These are phyloP conservation scores for Limnephilus rhombicus DNA, from an alignment of 2,888 invertebrate species.

Conservation along the genomic window DNA sequence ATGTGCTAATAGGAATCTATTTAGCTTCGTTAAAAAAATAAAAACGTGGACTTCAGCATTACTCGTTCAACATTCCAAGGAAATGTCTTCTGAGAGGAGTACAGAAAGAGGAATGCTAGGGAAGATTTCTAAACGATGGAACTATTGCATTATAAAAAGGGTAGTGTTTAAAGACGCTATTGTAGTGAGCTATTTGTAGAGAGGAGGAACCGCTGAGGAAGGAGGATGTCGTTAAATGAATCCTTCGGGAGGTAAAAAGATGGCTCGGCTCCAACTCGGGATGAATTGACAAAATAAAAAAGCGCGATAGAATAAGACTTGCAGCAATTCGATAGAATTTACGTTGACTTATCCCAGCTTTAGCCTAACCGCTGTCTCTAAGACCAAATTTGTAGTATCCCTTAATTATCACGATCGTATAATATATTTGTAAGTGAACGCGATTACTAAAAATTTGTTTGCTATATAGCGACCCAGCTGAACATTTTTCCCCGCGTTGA, in stretches of 20 bases:
- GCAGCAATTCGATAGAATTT: background rate
- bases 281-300: constrained; percentile 10
- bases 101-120: background rate
- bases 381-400: background rate
- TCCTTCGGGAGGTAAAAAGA: constrained; percentile 3
- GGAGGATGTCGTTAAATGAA: background rate
- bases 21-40: background rate
- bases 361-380: background rate
- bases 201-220: background rate
- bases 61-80: background rate
- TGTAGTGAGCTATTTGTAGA: background rate
- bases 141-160: constrained; percentile 12
- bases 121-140: background rate
- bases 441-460: too few species aligned
- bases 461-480: too few species aligned
- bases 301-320: background rate
- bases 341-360: background rate
- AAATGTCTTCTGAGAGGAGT: background rate
- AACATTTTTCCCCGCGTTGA: too few species aligned
- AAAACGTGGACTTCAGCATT: background rate
- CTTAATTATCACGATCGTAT: background rate
- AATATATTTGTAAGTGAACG: too few species aligned
- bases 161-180: constrained; percentile 19
- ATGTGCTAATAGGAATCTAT: background rate
- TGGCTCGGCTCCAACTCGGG: background rate